Evolutionary conservation across 2,113 vertebrate species (phyloP), one percentile per base, ranked within the genome.

Genomic region (Pseudorasbora parva): DNA sequence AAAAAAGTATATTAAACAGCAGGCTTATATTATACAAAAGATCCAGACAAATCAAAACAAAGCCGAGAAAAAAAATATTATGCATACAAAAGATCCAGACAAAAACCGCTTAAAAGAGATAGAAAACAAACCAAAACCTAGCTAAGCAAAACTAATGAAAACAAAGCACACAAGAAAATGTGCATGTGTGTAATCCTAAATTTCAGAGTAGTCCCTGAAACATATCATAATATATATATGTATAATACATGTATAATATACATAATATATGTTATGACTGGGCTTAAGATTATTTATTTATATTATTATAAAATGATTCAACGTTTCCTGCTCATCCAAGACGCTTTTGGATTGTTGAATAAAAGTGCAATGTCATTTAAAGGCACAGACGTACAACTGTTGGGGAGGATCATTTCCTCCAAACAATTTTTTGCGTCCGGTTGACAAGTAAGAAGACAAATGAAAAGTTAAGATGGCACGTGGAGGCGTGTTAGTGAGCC

Each of bases 401-500:
- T 8, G 9, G 23, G 27, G 64, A 64, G 45, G n/a, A 81, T 60
- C 23, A 5, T 75, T 79, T 23, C 62, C 33, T 68, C 33, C 30
- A 54, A 60, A 85, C 76, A 19, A 21, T 83, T 87, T 64, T 81
- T 41, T 57, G n/a, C 72, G 60, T 84, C 25, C 19, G 8, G 9
- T 71, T 85, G 86, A 86, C 86, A 86, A 81, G 81, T 84, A 82
- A 64, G 74, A 88, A 90, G 89, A 93, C 87, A 87, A 90, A 92
- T 93, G 92, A 85, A 91, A 91, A 90, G 88, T 84, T 92, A 88
- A 93, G 88, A 84, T 90, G 90, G 88, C 87, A 87, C 87, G 87
- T 87, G 91, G 88, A 86, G 86, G 88, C 60, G 82, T 90, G 87
- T 81, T 88, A 90, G 88, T 72, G 85, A 85, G 74, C 85, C 92